A percentile compares a stretch with the other conserved stretches of the same genome.
Evolutionary conservation across 2,797 vertebrate species (phyloP).

Genomic region (Vespertilio murinus): DNA sequence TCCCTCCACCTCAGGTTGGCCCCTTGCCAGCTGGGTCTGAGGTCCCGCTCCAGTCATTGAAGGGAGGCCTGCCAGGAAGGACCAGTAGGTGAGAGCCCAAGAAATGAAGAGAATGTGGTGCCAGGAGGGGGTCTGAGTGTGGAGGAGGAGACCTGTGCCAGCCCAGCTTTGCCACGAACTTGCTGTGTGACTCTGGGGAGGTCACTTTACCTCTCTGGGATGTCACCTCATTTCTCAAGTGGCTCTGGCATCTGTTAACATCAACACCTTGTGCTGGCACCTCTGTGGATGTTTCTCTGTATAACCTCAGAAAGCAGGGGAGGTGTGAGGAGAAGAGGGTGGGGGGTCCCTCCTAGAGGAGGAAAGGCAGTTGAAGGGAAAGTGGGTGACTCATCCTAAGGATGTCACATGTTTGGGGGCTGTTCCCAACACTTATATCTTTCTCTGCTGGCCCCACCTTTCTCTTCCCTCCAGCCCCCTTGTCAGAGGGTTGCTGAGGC

Average conservation of each 20-base stretch:
- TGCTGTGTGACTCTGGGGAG: neutral
- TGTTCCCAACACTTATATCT: neutral
- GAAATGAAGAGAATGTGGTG: neutral
- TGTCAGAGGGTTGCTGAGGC: neutral
- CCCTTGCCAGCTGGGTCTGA: neutral
- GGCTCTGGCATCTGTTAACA: neutral
- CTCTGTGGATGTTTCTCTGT: neutral
- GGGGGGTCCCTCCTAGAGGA: neutral
- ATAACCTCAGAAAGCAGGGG: neutral
- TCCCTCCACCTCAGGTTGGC: neutral
- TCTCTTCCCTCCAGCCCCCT: neutral
- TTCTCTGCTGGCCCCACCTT: neutral
- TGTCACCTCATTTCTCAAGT: neutral
- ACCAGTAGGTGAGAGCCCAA: neutral
- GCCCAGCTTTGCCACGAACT: neutral
- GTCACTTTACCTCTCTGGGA: neutral
- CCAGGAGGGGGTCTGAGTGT: neutral
- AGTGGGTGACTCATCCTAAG: neutral
- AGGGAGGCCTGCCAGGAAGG: neutral
- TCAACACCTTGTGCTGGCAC: neutral
- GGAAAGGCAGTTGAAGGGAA: neutral
- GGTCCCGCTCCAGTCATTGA: neutral
- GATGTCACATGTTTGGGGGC: neutral
- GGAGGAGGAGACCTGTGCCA: neutral
- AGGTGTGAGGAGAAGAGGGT: neutral